Base-by-base conservation (phyloP, 2,888 invertebrate genomes). In the Brachyptera putata region DNA sequence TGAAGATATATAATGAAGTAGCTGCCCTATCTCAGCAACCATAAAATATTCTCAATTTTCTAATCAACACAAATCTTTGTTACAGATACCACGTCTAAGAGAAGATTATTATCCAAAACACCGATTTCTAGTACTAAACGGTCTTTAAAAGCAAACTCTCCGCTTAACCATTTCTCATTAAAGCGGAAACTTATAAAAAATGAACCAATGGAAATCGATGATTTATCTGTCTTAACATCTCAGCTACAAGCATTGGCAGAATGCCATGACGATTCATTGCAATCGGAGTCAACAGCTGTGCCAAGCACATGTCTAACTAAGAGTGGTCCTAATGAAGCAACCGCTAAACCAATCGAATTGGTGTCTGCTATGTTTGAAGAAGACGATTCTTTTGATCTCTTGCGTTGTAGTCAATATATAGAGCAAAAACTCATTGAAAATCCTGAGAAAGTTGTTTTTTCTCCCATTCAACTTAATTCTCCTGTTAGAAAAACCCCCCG, bases 381-480 rank as follows among this genome's bases (percentile, higher is more conserved):
- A n/a, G 57, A 43, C 24, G 46, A 57, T 16, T 39, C 16, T 34
- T 22, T 14, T 14, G 24, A 24, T 30, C 18, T 57, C 30, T 21
- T 57, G n/a, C 48, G 22, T 14, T 57, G 57, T 18, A 48, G 48
- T 21, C 57, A 57, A 18, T 14, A 30, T n/a, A 7, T 57, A n/a
- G 57, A 57, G n/a, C 36, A 46, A 9, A 57, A 26, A 11, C 18
- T 57, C 13, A 24, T 18, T 34, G 21, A 36, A 2, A 53, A 36
- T 53, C 34, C 53, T n/a, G 24, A 46, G 2, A 46, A 46, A 22
- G 21, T n/a, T 3, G 22, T 16, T 18, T 34, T 53, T 21, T 21
- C 34, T 13, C 53, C 53, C 3, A 21, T 53, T 7, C 16, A 3
- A 2, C 16, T 36, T 34, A 53, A 30, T n/a, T 11, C 25, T 24